Conservation (phyloP, 2,113 vertebrate genomes). For the Potamarius usumacintae region DNA sequence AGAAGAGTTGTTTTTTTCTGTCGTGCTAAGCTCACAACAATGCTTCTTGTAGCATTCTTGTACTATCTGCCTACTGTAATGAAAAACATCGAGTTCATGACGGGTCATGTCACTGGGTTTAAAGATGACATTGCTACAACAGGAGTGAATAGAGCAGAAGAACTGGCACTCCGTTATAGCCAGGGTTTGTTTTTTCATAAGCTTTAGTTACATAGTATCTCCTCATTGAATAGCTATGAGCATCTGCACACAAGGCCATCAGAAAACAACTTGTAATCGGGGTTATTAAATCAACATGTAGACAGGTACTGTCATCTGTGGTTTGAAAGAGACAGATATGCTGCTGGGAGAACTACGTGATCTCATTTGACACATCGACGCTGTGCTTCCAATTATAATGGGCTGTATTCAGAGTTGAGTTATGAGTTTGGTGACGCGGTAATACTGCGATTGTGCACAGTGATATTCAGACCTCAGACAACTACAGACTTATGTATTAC, state of each 20-base stretch:
- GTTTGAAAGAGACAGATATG: conserved; percentile 22
- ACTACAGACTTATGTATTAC: not conserved
- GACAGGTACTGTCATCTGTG: conserved; percentile 45
- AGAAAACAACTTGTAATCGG: conserved; percentile 36
- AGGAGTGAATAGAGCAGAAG: not conserved
- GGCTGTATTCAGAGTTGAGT: not conserved
- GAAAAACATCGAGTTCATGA: not conserved
- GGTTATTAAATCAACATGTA: conserved; percentile 48
- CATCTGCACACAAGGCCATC: conserved; percentile 46
- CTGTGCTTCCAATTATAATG: not conserved
- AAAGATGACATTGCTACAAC: not conserved
- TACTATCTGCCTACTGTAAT: not conserved
- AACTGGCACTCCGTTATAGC: not conserved
- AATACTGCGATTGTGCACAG: not conserved
- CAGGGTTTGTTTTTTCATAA: not conserved
- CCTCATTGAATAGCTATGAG: conserved; percentile 7
- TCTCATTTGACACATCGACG: not conserved
- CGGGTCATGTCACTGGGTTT: not conserved
- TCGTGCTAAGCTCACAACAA: not conserved
- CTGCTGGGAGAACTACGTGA: conserved; percentile 6
- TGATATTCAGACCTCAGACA: not conserved
- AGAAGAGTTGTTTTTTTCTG: not conserved
- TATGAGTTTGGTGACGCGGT: not conserved
- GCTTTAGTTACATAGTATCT: conserved; percentile 42
- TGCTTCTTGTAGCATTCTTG: not conserved